A percentile compares a stretch with the other conserved stretches of the same genome.
phyloP scores from a whole-genome alignment of 2,888 invertebrate genomes.

The Branchipolynoe longqiensis region DNA sequence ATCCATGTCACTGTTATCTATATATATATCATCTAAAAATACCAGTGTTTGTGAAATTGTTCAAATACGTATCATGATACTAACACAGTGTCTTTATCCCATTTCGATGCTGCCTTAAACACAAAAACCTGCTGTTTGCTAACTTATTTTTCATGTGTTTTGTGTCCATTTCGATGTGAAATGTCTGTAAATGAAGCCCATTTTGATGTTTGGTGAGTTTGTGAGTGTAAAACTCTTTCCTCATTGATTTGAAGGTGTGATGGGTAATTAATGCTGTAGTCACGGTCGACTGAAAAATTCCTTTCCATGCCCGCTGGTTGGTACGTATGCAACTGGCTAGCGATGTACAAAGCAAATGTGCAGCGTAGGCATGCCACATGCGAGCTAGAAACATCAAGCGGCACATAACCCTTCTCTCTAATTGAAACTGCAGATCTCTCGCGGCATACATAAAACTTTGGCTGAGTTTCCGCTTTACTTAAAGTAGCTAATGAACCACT shows the following conservation, averaged over 20 bases:
- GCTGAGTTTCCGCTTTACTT: too few relatives aligned
- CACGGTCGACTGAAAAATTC: background rate
- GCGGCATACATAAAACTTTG: too few relatives aligned
- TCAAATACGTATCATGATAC: conserved; percentile 2
- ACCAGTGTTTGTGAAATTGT: conserved; percentile 2
- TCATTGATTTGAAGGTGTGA: background rate
- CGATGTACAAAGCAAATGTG: conserved; percentile 23
- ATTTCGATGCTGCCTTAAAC: background rate
- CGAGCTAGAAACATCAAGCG: too few relatives aligned
- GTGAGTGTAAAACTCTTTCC: background rate
- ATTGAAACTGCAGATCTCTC: too few relatives aligned
- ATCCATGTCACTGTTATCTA: background rate
- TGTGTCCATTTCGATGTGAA: conserved; percentile 29
- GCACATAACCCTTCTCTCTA: too few relatives aligned
- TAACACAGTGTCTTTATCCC: background rate
- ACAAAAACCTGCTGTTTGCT: background rate
- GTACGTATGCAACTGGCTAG: too few relatives aligned
- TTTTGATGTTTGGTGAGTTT: background rate
- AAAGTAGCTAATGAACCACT: too few relatives aligned
- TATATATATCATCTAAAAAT: conserved; percentile 4
- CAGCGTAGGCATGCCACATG: too few relatives aligned
- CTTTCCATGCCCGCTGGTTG: too few relatives aligned
- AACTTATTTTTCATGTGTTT: conserved; percentile 22
- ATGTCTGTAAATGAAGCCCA: background rate
- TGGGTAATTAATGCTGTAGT: background rate